Evolutionary conservation across 2,888 invertebrate genomes (phyloP).

Genomic region (Ornithoptera alexandrae): DNA sequence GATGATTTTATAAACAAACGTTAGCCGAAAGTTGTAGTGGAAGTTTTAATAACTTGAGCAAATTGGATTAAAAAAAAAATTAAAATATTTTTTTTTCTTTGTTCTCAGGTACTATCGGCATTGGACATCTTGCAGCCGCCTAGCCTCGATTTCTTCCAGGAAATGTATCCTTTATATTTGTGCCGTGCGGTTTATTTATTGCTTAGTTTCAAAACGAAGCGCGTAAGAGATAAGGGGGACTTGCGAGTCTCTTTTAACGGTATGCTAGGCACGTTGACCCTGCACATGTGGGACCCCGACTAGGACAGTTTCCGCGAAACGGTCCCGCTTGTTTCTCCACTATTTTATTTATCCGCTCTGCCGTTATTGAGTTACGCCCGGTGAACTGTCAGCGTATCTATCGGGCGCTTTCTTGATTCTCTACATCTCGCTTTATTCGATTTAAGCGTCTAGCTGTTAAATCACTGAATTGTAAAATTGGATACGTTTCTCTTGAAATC

Average conservation of each 20-base stretch:
- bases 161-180: slow-evolving; percentile 95
- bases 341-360: slow-evolving; percentile 39
- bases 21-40: too few species aligned
- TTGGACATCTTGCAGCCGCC: slow-evolving; percentile 99
- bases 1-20: too few species aligned
- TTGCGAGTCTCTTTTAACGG: slow-evolving; percentile 45
- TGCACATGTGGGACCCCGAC: slow-evolving; percentile 35
- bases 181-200: slow-evolving; percentile 9
- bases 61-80: background rate
- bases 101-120: slow-evolving; percentile 95
- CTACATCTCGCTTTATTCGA: slow-evolving; percentile 48
- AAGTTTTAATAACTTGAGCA: too few species aligned
- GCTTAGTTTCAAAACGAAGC: slow-evolving; percentile 8
- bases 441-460: slow-evolving; percentile 45
- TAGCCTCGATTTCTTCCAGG: slow-evolving; percentile 99
- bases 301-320: slow-evolving; percentile 26
- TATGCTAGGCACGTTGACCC: slow-evolving; percentile 50
- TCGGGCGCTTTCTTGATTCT: slow-evolving; percentile 41
- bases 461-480: slow-evolving; percentile 38
- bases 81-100: slow-evolving; percentile 35
- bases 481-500: slow-evolving; percentile 38
- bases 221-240: slow-evolving; percentile 14
- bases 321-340: slow-evolving; percentile 38
- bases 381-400: slow-evolving; percentile 47
- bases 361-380: slow-evolving; percentile 48